These are phyloP conservation scores for Trachelipus rathkii DNA, from an alignment of 1,140 invertebrate genomes.

Conservation along the genomic window DNA sequence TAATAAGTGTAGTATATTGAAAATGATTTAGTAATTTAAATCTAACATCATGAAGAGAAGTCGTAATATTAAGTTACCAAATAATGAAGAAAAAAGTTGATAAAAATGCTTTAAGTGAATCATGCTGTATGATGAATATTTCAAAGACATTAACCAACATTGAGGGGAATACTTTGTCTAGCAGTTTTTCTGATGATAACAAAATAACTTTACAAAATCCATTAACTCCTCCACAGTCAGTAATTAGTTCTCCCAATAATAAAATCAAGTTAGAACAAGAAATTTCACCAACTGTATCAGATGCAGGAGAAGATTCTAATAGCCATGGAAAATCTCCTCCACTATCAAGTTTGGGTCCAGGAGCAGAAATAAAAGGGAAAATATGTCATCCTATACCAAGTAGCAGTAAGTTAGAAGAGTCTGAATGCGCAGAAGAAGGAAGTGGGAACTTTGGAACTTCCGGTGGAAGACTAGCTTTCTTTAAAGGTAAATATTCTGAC, in stretches of 20 bases:
- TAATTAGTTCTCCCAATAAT: not conserved
- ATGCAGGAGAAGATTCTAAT: not conserved
- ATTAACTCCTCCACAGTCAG: not conserved
- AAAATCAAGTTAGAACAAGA: conserved; percentile 2
- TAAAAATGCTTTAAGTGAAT: conserved; percentile 10
- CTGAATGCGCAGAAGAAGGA: not conserved
- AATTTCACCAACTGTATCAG: not conserved
- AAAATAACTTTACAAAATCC: not conserved
- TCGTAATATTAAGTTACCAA: not conserved
- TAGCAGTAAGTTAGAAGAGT: not conserved
- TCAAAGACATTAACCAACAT: not conserved
- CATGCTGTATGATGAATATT: conserved; percentile 5
- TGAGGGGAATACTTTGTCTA: not conserved
- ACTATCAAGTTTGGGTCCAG: not conserved
- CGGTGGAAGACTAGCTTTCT: not conserved
- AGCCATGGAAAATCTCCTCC: not conserved
- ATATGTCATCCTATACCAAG: conserved; percentile 1
- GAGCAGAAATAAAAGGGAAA: not conserved
- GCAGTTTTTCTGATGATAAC: not conserved
- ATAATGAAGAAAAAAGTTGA: conserved; percentile 11
- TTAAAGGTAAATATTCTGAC: not conserved
- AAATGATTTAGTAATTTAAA: no score
- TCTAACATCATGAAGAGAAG: no score
- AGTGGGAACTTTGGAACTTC: not conserved
- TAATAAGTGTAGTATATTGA: no score